phyloP scores from a whole-genome alignment of 2,888 invertebrate genomes.

The Parnassius mnemosyne region DNA sequence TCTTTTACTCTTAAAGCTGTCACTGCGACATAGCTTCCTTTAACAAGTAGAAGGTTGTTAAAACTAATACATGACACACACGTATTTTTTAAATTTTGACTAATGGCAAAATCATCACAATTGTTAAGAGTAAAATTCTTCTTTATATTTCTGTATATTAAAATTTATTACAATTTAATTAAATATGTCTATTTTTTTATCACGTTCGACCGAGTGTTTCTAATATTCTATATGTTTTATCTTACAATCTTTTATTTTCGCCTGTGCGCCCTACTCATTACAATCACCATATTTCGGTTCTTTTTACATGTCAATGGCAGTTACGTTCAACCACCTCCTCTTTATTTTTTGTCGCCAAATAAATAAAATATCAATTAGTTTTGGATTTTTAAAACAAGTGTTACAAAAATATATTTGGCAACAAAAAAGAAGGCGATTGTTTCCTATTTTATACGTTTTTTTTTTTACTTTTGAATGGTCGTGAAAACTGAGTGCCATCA shows the following conservation, averaged over 20 bases:
- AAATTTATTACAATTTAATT: constrained; percentile 45
- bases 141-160: constrained; percentile 49
- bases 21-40: constrained; percentile 49
- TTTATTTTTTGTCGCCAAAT: constrained; percentile 51
- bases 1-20: constrained; percentile 37
- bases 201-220: constrained; percentile 40
- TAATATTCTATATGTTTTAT: constrained; percentile 40
- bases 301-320: constrained; percentile 47
- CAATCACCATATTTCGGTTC: constrained; percentile 42
- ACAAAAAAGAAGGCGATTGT: constrained; percentile 53
- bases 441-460: constrained; percentile 57
- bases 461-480: constrained; percentile 65
- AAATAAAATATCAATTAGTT: background rate
- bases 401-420: constrained; percentile 37
- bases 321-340: constrained; percentile 44
- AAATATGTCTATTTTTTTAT: constrained; percentile 41
- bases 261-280: constrained; percentile 47
- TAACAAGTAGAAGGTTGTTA: constrained; percentile 46
- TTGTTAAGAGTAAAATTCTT: constrained; percentile 70
- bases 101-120: constrained; percentile 79
- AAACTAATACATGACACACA: constrained; percentile 42
- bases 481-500: constrained; percentile 66
- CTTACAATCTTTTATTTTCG: constrained; percentile 47
- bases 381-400: too few species aligned
- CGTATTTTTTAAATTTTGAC: constrained; percentile 60